A percentile compares a stretch with the other conserved stretches of the same genome.
phyloP scores from a whole-genome alignment of 2,888 invertebrate species.

The Melolontha melolontha region DNA sequence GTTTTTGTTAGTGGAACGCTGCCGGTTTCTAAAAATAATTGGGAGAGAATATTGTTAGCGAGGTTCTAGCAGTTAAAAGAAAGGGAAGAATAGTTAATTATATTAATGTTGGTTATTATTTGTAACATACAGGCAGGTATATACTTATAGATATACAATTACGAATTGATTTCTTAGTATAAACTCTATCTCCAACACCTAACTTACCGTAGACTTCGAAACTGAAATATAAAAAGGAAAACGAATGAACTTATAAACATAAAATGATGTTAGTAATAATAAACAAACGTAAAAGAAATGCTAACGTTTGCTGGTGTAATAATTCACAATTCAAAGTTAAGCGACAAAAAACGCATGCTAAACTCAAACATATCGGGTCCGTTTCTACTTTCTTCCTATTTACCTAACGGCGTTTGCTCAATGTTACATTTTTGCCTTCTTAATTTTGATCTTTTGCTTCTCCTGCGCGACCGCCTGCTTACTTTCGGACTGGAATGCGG shows the following conservation, averaged over 20 bases:
- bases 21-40: conserved; percentile 65
- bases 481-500: conserved; percentile 31
- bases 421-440: conserved; percentile 52
- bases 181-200: conserved; percentile 44
- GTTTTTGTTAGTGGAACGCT: conserved; percentile 60
- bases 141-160: conserved; percentile 40
- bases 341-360: conserved; percentile 52
- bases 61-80: conserved; percentile 59
- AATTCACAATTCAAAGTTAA: conserved; percentile 46
- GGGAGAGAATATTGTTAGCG: conserved; percentile 64
- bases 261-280: conserved; percentile 51
- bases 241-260: conserved; percentile 46
- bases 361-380: conserved; percentile 64
- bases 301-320: conserved; percentile 49
- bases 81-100: conserved; percentile 34
- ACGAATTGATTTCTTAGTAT: no score
- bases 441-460: conserved; percentile 39
- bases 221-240: conserved; percentile 42
- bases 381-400: conserved; percentile 46
- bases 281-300: conserved; percentile 49
- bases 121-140: conserved; percentile 54
- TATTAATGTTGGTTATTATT: conserved; percentile 30
- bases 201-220: conserved; percentile 49
- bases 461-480: conserved; percentile 33
- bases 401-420: conserved; percentile 55